phyloP scores from a whole-genome alignment of 2,797 vertebrate genomes.

The Characodon lateralis region DNA sequence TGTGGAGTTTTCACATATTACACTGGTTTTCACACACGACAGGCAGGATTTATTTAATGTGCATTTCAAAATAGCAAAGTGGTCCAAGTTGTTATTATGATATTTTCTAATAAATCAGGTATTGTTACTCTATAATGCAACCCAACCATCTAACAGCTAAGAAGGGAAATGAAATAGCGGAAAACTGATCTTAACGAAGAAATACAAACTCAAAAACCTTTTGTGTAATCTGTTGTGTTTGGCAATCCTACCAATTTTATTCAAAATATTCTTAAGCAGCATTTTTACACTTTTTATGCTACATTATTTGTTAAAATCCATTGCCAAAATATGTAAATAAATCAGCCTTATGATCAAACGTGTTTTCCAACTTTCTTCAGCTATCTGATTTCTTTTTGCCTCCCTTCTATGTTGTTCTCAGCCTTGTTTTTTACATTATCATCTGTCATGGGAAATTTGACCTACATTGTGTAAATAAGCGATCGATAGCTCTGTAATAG shows the following conservation, averaged over 20 bases:
- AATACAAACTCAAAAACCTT: neutral
- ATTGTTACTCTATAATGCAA: neutral
- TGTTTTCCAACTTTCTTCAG: conserved; percentile 22
- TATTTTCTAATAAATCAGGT: neutral
- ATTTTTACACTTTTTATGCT: conserved; percentile 6
- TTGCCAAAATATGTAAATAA: neutral
- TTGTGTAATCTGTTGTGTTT: neutral
- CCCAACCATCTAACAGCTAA: neutral
- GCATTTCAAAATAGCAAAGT: neutral
- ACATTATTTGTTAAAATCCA: neutral
- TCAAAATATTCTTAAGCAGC: neutral
- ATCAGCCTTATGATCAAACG: neutral
- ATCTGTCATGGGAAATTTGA: conserved; percentile 69
- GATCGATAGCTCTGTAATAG: conserved; percentile 63
- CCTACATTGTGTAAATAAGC: conserved; percentile 65
- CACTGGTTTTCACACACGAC: no score
- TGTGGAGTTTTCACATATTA: no score
- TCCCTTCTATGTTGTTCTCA: conserved; percentile 42
- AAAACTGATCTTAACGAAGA: neutral
- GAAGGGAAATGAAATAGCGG: neutral
- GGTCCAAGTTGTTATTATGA: neutral
- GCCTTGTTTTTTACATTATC: conserved; percentile 41
- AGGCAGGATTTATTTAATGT: neutral
- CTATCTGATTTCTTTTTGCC: conserved; percentile 19
- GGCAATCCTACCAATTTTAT: neutral